Conservation (phyloP, 1,140 invertebrate genomes). For the Oppia nitens region DNA sequence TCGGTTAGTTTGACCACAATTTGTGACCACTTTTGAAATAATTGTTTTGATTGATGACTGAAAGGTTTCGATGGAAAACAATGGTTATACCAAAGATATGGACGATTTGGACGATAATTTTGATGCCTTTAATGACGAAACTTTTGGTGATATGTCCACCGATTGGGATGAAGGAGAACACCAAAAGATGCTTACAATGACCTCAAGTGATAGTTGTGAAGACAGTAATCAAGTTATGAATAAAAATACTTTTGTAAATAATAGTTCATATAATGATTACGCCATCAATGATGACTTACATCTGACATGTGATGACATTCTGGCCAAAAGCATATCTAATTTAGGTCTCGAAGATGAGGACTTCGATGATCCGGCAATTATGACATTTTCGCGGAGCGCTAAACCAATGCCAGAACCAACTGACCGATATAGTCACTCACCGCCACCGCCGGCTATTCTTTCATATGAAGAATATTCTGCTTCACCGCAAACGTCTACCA, state of each 20-base stretch:
- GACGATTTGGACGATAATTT: slow-evolving; percentile 2
- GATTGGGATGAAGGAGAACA: slow-evolving; percentile 1
- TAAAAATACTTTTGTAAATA: not conserved
- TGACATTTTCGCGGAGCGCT: not conserved
- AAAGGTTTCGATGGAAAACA: no score
- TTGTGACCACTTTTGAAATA: no score
- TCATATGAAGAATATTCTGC: not conserved
- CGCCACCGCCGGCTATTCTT: not conserved
- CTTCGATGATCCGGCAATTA: not conserved
- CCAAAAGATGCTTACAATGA: not conserved
- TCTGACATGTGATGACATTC: slow-evolving; percentile 8
- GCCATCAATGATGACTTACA: not conserved
- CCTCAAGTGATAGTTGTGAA: not conserved
- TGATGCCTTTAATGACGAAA: slow-evolving; percentile 12
- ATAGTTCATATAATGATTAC: not conserved
- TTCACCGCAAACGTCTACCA: not conserved
- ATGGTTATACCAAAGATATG: not conserved
- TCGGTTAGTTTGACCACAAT: no score
- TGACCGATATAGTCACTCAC: not conserved
- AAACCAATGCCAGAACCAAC: not conserved
- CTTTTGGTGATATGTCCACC: not conserved
- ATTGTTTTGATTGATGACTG: no score
- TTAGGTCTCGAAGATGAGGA: not conserved
- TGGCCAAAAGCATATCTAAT: slow-evolving; percentile 6
- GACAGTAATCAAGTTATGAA: not conserved